Evolutionary conservation across 2,888 invertebrate species (phyloP), one percentile per base, ranked within the genome.

Genomic region (Panopea generosa): DNA sequence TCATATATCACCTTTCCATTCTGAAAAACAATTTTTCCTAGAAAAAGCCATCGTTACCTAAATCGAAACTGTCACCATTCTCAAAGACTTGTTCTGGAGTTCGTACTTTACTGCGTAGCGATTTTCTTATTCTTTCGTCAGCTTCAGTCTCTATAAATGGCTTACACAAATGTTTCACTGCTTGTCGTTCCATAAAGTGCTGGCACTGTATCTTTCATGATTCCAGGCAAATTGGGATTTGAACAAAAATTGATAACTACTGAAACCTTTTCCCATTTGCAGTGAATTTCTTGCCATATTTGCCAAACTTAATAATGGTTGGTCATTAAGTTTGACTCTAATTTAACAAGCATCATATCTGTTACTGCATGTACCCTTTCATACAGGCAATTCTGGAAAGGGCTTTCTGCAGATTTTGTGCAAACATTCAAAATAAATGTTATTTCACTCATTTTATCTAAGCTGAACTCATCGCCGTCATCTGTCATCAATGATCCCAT

Each of bases 1-100:
- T 11, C 3, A 85, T 77, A 84, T 0, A 83, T 11, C 3, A 85
- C 78, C 70, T 83, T 84, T 29, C 83, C 83, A 73, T 84, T 81
- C 63, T 83, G 85, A 66, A 71, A 87, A 57, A 70, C 82, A 45
- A 78, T 87, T 71, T 75, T 87, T 72, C 68, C 79, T n/a, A 75
- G 81, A n/a, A 66, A 63, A n/a, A 57, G 38, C 76, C 76, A 79
- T 45, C 65, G 40, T 40, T 45, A 18, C 16, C 20, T 45, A 33
- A 7, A 1, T 76, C 80, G 0, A 85, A 84, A 6, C 16, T 0
- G 22, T 85, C 84, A 22, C 84, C 83, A 63, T 81, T 61, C 22
- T 70, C 68, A 82, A 52, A 85, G 2, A 56, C 40, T 60, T 83
- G 74, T 69, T 84, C 83, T 27, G 81, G 43, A 38, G 79, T 77